Conservation (phyloP, 1,140 invertebrate genomes). For the Panonychus citri region DNA sequence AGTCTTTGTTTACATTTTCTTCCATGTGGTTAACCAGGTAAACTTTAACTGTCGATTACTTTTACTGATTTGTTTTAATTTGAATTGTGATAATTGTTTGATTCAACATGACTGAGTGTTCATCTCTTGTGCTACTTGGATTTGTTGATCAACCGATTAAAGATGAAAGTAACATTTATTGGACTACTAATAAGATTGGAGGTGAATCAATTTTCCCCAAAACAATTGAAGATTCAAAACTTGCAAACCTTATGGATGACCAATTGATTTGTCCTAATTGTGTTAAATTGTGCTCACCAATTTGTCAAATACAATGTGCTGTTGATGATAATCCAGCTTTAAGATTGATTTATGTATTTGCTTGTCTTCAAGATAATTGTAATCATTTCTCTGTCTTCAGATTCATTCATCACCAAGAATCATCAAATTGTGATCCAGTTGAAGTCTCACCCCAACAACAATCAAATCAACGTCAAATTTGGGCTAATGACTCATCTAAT, state of each 20-base stretch:
- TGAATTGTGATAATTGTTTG: not conserved
- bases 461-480: not conserved
- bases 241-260: not conserved
- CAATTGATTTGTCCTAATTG: not conserved
- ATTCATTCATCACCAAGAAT: not conserved
- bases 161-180: not conserved
- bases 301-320: constrained; percentile 7
- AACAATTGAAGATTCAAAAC: not conserved
- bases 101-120: not conserved
- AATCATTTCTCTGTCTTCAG: not conserved
- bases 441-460: not conserved
- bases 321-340: not conserved
- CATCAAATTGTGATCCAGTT: not conserved
- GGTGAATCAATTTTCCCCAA: not conserved
- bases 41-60: no score
- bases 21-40: no score
- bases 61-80: not conserved
- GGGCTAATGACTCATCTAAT: not conserved
- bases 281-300: not conserved
- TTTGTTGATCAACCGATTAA: not conserved
- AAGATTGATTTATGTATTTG: constrained; percentile 7
- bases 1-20: no score
- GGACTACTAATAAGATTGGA: not conserved
- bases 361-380: constrained; percentile 2
- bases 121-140: not conserved